Base-by-base conservation (phyloP, 2,113 vertebrate species). In the Pyrgilauda ruficollis region DNA sequence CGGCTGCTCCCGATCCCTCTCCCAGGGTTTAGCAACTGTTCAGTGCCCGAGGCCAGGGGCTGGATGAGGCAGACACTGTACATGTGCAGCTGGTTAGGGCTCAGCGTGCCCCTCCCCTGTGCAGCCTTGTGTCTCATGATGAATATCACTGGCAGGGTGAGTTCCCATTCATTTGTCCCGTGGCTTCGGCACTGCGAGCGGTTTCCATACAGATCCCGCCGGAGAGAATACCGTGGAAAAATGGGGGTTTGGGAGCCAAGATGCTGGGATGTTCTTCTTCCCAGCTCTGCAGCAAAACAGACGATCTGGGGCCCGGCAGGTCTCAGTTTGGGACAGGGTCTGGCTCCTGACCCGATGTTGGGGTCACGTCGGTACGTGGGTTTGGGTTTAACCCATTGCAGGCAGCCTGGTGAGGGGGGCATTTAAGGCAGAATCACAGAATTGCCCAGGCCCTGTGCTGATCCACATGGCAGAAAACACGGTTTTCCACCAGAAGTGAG, bases 51-150 rank as follows among this genome's bases (percentile, higher is more conserved):
- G 82, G 79, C 8, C 28, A 69, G 67, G 78, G 72, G 50, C 90
- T 94, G 92, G 73, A 28, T 10, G 79, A 90, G 79, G 68, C 95
- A 91, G 63, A 76, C 31, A 5, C 79, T 55, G 79, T n/a, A 72
- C 88, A 92, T 96, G 83, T 96, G 94, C 89, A 92, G 89, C 92
- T 96, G 94, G 90, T 96, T 93, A 94, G 92, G 89, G 76, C 79
- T 19, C 46, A 87, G 87, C 9, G 5, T 85, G 95, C 73, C 92
- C 94, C 94, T 96, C 72, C 87, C 55, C 83, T 86, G 55, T 5
- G 24, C 59, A 66, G 84, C 82, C 83, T 26, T 52, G 89, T 91
- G 74, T 63, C 91, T 79, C 63, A 15, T 56, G 89, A 87, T 82
- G 91, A 89, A 89, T 93, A 56, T 86, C 80, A 61, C 84, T 91